Base-by-base conservation (phyloP, 2,113 vertebrate species). In the Bubalus kerabau region DNA sequence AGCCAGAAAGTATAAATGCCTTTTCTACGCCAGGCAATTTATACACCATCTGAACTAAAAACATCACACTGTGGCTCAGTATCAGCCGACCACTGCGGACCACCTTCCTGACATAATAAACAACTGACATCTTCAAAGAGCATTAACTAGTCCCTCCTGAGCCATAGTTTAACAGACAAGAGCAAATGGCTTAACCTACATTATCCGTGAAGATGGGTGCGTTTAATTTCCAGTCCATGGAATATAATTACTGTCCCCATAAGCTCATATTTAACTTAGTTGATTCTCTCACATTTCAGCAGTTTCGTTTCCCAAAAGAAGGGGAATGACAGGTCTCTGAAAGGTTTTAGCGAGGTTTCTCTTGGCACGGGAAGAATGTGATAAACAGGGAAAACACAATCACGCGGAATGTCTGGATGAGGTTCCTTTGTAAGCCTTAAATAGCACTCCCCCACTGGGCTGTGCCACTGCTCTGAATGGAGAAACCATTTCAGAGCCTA, bases 1-100 rank as follows among this genome's bases (percentile, higher is more conserved):
- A 96, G 93, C n/a, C 91, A 98, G 87, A 97, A 98, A 95, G 76
- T 17, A 89, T 96, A 96, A 96, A 97, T 28, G 88, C 12, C 95
- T 90, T 81, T 90, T 30, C 23, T 97, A 10, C 23, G 21, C 71
- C 43, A 97, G 91, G 36, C 95, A 89, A 59, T 91, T 40, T 93
- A 85, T 7, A 91, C 13, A 97, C 91, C 54, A 94, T 71, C 96
- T 89, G 87, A 91, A 60, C 95, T 62, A 86, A 90, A 95, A 3
- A 26, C 76, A 93, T 67, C 28, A 60, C 32, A 57, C 84, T 90
- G 60, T 85, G 76, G 87, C 84, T 97, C 87, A 5, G 71, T 46
- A 78, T 59, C 91, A 94, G 93, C 21, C 43, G 95, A 62, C 89
- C 52, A 93, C 40, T 67, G 92, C 48, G 82, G 91, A 93, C 95